Base-by-base conservation (phyloP, 2,113 vertebrate genomes). In the Grallaria varia region DNA sequence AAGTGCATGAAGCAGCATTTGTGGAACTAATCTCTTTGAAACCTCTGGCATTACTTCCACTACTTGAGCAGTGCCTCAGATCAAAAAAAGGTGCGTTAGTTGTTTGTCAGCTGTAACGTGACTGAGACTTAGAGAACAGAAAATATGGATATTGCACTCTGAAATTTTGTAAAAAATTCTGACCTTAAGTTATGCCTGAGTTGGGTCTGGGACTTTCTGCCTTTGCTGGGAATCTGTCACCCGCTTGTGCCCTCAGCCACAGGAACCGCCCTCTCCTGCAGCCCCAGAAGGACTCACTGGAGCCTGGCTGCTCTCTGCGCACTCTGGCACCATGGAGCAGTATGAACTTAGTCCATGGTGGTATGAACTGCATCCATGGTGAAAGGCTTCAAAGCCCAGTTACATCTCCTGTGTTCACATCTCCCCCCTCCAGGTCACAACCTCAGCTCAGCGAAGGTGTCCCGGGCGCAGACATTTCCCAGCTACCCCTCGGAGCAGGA, bases 401-500 rank as follows among this genome's bases (percentile, higher is more conserved):
- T 31, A 62, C 60, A 63, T 25, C 28, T 25, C 31, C 9, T 28
- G 16, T 47, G 52, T 59, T 20, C 25, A 0, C 31, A 27, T 60
- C 35, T 25, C 40, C 2, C 40, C 2, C 9, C n/a, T 24, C 9
- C 95, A 99, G 99, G 98, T 97, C 98, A 97, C 33, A 98, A 96
- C 91, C 98, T 99, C 33, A 93, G 98, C 37, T 97, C 99, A 21
- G 98, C 98, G 2, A 99, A 99, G 92, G 99, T 99, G 98, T 98
- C 99, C 18, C 98, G 99, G 79, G 99, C 99, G 20, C 99, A 99
- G 98, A 99, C 99, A 1, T 99, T 99, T 87, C 99, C 99, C 97
- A 99, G 98, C 98, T 99, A 99, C 90, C 90, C 98, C 50, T 98
- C 98, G 10, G 99, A 99, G 84, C 98, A 98, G 95, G 86, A 71